Conservation (phyloP, 2,888 invertebrate genomes). For the Clunio marinus region DNA sequence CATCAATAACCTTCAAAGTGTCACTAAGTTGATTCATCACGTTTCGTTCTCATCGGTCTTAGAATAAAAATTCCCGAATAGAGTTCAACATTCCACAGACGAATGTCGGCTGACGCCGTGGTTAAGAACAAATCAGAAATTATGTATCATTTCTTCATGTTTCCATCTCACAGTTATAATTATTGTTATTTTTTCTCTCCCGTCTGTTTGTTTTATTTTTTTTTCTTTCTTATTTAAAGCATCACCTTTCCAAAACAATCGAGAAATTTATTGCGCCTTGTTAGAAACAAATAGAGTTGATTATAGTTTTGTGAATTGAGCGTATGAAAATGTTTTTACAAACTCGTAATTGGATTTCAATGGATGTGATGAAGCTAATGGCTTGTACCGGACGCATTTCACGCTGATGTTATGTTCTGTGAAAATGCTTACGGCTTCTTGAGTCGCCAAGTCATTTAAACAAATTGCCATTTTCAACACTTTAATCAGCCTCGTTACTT, state of each 20-base stretch:
- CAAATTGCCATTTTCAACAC: constrained; percentile 26
- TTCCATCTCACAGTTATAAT: constrained; percentile 5
- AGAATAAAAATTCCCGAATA: constrained; percentile 15
- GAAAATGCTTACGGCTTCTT: background rate
- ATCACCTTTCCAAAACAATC: constrained; percentile 8
- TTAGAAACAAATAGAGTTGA: constrained; percentile 6
- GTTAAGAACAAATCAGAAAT: constrained; percentile 22
- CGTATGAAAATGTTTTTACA: constrained; percentile 11
- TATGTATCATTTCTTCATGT: constrained; percentile 36
- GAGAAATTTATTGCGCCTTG: constrained; percentile 3
- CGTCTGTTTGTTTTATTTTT: constrained; percentile 28
- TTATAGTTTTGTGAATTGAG: background rate
- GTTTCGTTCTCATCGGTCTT: constrained; percentile 9
- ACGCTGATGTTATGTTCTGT: background rate
- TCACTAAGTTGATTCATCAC: constrained; percentile 38
- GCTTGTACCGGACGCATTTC: background rate
- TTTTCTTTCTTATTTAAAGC: constrained; percentile 7
- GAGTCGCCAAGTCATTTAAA: background rate
- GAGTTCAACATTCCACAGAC: constrained; percentile 25
- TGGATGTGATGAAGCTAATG: constrained; percentile 10
- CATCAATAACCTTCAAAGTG: constrained; percentile 39
- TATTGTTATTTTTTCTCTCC: background rate
- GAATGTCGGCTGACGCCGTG: constrained; percentile 33
- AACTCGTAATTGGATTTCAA: constrained; percentile 36
- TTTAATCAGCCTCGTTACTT: too few species aligned